A percentile compares a stretch with the other conserved stretches of the same genome.
Conservation (phyloP, 2,797 vertebrate genomes). For the Lepilemur ruficaudatus region DNA sequence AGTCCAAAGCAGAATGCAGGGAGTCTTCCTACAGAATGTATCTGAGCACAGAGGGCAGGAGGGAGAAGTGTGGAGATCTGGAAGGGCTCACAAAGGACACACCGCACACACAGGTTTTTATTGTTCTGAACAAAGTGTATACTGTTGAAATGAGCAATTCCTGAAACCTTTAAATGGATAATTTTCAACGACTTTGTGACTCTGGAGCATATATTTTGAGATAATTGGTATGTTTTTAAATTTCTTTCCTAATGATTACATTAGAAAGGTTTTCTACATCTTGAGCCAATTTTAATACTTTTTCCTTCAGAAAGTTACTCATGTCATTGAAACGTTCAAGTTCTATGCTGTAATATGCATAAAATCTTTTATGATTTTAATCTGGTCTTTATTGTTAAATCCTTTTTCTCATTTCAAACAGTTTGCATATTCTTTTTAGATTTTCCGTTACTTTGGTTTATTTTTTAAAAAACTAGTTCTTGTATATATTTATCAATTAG, state of each 20-base stretch:
- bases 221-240: slow-evolving; percentile 43
- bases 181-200: slow-evolving; percentile 38
- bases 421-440: background rate
- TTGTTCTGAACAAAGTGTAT: background rate
- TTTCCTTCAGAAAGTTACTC: background rate
- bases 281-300: slow-evolving; percentile 21
- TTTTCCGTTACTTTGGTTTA: background rate
- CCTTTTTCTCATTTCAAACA: background rate
- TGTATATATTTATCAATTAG: background rate
- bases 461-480: background rate
- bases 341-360: background rate
- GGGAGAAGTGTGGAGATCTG: background rate
- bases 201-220: slow-evolving; percentile 41
- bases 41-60: background rate
- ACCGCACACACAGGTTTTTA: background rate
- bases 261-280: slow-evolving; percentile 34
- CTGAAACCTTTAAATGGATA: background rate
- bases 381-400: background rate
- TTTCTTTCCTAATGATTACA: slow-evolving; percentile 24
- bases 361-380: background rate
- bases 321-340: background rate
- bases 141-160: background rate
- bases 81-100: background rate
- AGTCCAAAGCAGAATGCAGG: background rate
- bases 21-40: background rate